phyloP scores from a whole-genome alignment of 2,888 invertebrate species.

The Apamea epomidion region DNA sequence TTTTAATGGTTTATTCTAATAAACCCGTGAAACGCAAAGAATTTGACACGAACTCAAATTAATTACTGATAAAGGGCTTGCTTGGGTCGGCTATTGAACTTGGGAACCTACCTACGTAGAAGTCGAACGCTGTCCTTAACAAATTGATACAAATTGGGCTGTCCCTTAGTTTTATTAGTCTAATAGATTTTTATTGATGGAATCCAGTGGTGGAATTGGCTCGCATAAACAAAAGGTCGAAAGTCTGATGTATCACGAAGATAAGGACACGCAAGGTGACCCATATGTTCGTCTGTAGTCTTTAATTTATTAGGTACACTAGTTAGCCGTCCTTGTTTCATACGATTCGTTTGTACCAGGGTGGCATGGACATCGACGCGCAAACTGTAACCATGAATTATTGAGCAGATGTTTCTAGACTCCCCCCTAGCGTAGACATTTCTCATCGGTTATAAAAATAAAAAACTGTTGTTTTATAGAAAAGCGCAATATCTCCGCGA shows the following conservation, averaged over 20 bases:
- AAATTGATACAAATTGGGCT: constrained; percentile 58
- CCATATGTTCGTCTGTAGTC: not conserved
- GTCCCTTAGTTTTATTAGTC: constrained; percentile 44
- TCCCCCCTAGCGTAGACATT: too few species aligned
- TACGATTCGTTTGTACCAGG: not conserved
- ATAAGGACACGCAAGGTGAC: constrained; percentile 25
- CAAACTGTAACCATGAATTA: too few species aligned
- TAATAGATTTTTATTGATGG: constrained; percentile 51
- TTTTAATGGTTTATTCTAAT: constrained; percentile 36
- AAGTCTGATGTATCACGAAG: constrained; percentile 6
- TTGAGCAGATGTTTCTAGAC: too few species aligned
- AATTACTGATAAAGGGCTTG: constrained; percentile 22
- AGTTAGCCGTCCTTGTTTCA: too few species aligned
- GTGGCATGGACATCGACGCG: not conserved
- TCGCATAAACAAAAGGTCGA: constrained; percentile 30
- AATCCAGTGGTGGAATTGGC: constrained; percentile 26
- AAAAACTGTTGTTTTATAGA: too few species aligned
- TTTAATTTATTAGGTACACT: constrained; percentile 3
- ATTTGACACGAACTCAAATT: constrained; percentile 40
- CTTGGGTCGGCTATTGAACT: constrained; percentile 33
- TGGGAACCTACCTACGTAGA: constrained; percentile 18
- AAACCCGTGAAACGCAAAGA: constrained; percentile 33
- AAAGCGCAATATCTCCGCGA: too few species aligned
- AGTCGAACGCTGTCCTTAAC: constrained; percentile 27
- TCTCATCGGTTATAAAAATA: too few species aligned